Base-by-base conservation (phyloP, 2,797 vertebrate genomes). In the Protosalanx chinensis region DNA sequence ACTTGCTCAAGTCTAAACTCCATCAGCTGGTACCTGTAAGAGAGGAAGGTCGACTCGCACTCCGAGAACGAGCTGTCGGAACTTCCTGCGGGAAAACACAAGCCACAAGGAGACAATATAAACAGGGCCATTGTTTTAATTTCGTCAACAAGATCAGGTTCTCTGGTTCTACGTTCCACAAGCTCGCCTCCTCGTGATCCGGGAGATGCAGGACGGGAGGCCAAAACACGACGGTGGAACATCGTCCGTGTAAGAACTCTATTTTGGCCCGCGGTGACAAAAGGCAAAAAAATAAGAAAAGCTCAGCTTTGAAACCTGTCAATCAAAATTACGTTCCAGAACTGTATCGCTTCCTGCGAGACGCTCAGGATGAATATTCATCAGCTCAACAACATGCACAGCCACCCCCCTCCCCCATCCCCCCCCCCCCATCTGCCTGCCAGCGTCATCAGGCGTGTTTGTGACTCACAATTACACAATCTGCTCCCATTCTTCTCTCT, bases 291-390 rank as follows among this genome's bases (percentile, higher is more conserved):
- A n/a, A n/a, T n/a, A n/a, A 10, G 6, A 35, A 35, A 41, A 46
- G 41, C 91, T 93, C 90, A 91, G 93, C 94, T 94, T 91, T 80
- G 93, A 93, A 94, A 94, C 92, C 95, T 95, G 96, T 96, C 95
- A 93, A 94, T 97, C 95, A 96, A 94, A 93, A 93, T 95, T 94
- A 89, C 23, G 87, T 75, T 84, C 73, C 80, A 86, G 72, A 81
- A 87, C 85, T 76, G 90, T 94, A 93, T 94, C 91, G 91, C 91
- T 96, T 1, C 95, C 94, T 93, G 93, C 89, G 95, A 93, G 94
- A 96, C 91, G 87, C 93, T 95, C 93, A 89, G 92, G 85, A 95
- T 97, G 95, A 95, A 97, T 96, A 96, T 96, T 95, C 95, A 96
- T 96, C 94, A 96, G 91, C 90, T 93, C 93, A 92, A 94, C 94